Percentiles rank a stretch among this genome's conserved stretches.
These are phyloP conservation scores for Okapia johnstoni DNA, from an alignment of 2,113 vertebrate genomes.

Conservation along the genomic window DNA sequence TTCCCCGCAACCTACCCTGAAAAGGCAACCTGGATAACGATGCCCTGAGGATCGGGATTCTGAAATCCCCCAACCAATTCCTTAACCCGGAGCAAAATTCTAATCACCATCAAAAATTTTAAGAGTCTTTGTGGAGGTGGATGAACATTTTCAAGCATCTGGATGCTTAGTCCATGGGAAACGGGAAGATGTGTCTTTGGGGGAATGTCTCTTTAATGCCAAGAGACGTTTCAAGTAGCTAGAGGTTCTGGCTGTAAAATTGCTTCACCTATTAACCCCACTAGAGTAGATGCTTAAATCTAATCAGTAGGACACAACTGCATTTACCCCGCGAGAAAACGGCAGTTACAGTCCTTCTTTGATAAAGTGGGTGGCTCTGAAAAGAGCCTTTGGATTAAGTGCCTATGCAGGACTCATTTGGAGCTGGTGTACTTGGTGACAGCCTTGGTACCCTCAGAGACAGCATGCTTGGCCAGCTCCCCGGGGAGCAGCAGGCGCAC, in stretches of 20 bases:
- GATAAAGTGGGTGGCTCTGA: constrained; percentile 52
- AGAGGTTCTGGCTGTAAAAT: too few species aligned
- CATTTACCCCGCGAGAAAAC: fast-evolving
- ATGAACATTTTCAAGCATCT: not conserved
- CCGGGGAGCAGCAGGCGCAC: constrained; percentile 36
- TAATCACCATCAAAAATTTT: fast-evolving
- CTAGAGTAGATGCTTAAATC: not conserved
- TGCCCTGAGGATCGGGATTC: fast-evolving
- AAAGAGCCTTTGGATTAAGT: constrained; percentile 45
- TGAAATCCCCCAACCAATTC: not conserved
- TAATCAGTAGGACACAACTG: fast-evolving
- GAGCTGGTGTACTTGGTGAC: constrained; percentile 56
- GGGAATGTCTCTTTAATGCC: not conserved
- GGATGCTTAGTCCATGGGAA: fast-evolving
- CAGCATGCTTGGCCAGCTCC: constrained; percentile 38
- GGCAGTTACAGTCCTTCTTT: not conserved
- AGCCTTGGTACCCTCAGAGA: constrained; percentile 43
- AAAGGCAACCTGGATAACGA: fast-evolving
- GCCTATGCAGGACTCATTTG: not conserved
- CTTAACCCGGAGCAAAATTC: fast-evolving
- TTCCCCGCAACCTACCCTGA: fast-evolving
- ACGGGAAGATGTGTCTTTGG: not conserved
- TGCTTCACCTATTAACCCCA: not conserved
- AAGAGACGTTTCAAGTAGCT: fast-evolving
- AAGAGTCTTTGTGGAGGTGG: fast-evolving